phyloP scores from a whole-genome alignment of 2,797 vertebrate genomes.

The Sebastolobus altivelis region DNA sequence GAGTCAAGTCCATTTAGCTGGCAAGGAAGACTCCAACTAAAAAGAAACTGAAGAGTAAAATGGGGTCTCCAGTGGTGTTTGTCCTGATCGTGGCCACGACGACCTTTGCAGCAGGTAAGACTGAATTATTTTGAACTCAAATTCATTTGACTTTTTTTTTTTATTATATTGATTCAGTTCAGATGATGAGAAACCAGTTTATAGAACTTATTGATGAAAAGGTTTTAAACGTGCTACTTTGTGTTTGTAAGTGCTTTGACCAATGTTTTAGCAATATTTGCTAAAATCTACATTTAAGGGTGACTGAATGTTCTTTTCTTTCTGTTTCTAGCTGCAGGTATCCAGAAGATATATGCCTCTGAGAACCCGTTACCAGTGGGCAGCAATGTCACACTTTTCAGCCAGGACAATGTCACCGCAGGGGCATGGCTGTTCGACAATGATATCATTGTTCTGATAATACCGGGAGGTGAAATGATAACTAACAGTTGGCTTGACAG shows the following conservation, averaged over 20 bases:
- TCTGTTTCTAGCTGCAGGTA: constrained; percentile 53
- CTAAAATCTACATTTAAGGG: background rate
- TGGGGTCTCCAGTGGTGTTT: constrained; percentile 44
- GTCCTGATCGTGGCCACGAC: constrained; percentile 49
- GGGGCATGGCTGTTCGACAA: constrained; percentile 66
- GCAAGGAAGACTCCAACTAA: background rate
- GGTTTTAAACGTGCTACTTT: background rate
- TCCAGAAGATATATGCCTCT: constrained; percentile 52
- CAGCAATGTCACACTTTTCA: constrained; percentile 68
- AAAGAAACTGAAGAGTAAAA: constrained; percentile 20
- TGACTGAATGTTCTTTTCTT: background rate
- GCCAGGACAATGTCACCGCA: accelerated
- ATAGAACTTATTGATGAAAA: background rate
- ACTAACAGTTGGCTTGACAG: accelerated
- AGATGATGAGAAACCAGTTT: background rate
- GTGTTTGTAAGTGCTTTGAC: background rate
- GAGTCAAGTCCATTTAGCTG: background rate
- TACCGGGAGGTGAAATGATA: accelerated
- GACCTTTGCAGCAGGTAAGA: constrained; percentile 58
- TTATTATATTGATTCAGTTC: background rate
- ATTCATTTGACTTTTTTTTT: background rate
- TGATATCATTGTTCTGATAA: constrained; percentile 20
- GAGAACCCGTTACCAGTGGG: constrained; percentile 68
- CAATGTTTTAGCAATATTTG: background rate
- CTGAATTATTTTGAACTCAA: background rate